Evolutionary conservation across 2,888 invertebrate genomes (phyloP), one percentile per base, ranked within the genome.

Genomic region (Sympetrum striolatum): DNA sequence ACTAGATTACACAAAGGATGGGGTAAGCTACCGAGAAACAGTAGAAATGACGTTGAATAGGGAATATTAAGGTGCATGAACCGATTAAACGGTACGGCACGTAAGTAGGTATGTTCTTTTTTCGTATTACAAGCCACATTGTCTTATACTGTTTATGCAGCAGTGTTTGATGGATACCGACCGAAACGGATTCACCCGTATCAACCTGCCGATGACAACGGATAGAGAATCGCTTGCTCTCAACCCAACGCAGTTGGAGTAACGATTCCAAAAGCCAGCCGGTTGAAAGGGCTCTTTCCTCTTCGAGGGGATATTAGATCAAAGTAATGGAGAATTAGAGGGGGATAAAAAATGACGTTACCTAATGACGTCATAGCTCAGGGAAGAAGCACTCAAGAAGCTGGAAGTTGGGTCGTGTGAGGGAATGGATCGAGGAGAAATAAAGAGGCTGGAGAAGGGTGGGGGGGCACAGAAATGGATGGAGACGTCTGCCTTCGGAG

Each of bases 321-420:
- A 86, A n/a, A 60, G 35, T 37, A 64, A 37, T 86, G 37, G 6
- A 12, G 73, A 31, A 31, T 31, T 35, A 35, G 58, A 58, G 35
- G 44, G 44, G 35, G 58, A 4, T 35, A 60, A 81, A 86, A 86
- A 86, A 86, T 86, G 60, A 37, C 86, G 86, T n/a, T 64, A 64
- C 60, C 86, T 86, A 86, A 86, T 86, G 86, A 86, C 86, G 64
- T 86, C 86, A 86, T 25, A 31, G 81, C 15, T n/a, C 53, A 53
- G 31, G 25, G 73, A 73, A 31, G 73, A 31, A 73, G 25, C 73
- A 73, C 73, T 73, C 73, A 31, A 73, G 73, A 73, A 73, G 15
- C 73, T 73, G 25, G 22, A 64, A 80, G 80, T 31, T 31, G 35
- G 80, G 3, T 35, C 18, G 2, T 37, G 44, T 44, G 14, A 80